Conservation (phyloP, 2,888 invertebrate genomes). For the Stenodera caucasica region DNA sequence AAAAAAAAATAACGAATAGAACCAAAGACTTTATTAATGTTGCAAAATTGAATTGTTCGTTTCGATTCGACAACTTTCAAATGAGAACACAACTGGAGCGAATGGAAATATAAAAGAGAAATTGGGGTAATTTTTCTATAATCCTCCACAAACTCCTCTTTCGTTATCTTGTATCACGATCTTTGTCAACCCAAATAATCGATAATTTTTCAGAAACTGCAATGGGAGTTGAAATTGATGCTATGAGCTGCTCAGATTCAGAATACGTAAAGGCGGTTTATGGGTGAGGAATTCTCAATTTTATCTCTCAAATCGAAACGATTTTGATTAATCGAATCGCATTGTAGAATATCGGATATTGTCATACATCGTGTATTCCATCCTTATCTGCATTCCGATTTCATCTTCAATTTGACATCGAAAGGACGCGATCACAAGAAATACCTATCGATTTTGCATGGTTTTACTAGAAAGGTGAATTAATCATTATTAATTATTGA, state of each 20-base stretch:
- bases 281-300: slow-evolving; percentile 39
- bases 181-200: too few relatives aligned
- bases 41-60: neutral
- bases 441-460: slow-evolving; percentile 57
- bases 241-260: slow-evolving; percentile 50
- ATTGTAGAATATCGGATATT: slow-evolving; percentile 28
- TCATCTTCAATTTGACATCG: slow-evolving; percentile 52
- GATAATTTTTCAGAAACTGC: slow-evolving; percentile 63
- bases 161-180: too few relatives aligned
- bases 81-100: neutral
- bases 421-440: slow-evolving; percentile 53
- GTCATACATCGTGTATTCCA: slow-evolving; percentile 31
- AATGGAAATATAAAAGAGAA: too few relatives aligned
- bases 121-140: neutral
- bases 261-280: slow-evolving; percentile 57
- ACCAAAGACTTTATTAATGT: neutral
- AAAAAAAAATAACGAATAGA: too few relatives aligned
- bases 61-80: neutral
- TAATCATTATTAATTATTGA: slow-evolving; percentile 3
- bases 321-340: too few relatives aligned
- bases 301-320: neutral
- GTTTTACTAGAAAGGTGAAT: slow-evolving; percentile 57
- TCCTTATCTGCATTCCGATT: slow-evolving; percentile 58
- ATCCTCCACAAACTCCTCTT: neutral
- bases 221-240: slow-evolving; percentile 60